These are phyloP conservation scores for Tetramorium parvispinum DNA, from an alignment of 1,140 invertebrate genomes.

Conservation along the genomic window DNA sequence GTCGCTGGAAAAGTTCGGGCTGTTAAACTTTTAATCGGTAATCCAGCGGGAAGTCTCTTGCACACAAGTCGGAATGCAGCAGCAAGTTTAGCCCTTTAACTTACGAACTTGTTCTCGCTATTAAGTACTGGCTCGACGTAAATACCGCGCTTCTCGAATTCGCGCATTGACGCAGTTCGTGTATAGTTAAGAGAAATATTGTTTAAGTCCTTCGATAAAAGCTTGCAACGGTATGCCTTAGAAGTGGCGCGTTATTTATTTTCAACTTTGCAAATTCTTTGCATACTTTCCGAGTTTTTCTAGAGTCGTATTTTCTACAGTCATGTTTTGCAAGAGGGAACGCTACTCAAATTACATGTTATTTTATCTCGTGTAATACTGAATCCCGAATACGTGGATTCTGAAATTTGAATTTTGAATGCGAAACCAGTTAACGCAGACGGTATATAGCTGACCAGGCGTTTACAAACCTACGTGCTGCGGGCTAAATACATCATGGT, in stretches of 20 bases:
- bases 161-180: neutral
- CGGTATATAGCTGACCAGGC: neutral
- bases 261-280: neutral
- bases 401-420: neutral
- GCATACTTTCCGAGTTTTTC: neutral
- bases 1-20: slow-evolving; percentile 50
- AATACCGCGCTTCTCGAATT: slow-evolving; percentile 37
- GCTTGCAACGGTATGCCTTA: neutral
- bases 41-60: slow-evolving; percentile 42
- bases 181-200: slow-evolving; percentile 6
- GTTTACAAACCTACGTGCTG: slow-evolving; percentile 7
- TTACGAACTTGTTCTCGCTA: slow-evolving; percentile 41
- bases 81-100: slow-evolving; percentile 49
- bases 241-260: neutral
- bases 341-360: neutral
- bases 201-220: slow-evolving; percentile 1
- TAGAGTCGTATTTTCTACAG: neutral
- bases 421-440: slow-evolving; percentile 1
- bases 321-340: neutral
- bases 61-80: slow-evolving; percentile 37
- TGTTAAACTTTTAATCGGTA: slow-evolving; percentile 61
- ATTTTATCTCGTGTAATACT: neutral
- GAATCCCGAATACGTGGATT: neutral
- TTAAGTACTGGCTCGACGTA: slow-evolving; percentile 42
- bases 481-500: slow-evolving; percentile 9